phyloP scores from a whole-genome alignment of 2,797 vertebrate genomes.

The Micromesistius poutassou region DNA sequence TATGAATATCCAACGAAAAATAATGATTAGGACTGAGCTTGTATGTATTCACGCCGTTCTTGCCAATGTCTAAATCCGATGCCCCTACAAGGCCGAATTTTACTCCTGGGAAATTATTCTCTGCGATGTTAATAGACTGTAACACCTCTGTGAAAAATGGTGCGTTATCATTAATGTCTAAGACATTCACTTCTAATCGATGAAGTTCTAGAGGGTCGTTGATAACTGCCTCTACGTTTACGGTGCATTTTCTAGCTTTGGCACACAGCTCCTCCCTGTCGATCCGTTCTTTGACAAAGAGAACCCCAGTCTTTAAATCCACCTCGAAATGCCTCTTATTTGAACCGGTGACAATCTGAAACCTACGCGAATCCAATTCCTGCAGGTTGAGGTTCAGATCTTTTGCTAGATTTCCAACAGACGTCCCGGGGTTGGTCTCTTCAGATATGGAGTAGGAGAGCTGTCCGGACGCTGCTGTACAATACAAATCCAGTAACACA shows the following conservation, averaged over 20 bases:
- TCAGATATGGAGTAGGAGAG: conserved; percentile 70
- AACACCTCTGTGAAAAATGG: conserved; percentile 36
- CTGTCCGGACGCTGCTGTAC: conserved; percentile 55
- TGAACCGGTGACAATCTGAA: conserved; percentile 62
- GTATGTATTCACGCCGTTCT: conserved; percentile 30
- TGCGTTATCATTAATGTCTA: conserved; percentile 50
- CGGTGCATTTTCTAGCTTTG: conserved; percentile 50
- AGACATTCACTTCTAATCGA: conserved; percentile 47
- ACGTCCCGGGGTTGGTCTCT: conserved; percentile 68
- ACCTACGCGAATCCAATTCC: conserved; percentile 65
- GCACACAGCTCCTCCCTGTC: conserved; percentile 64
- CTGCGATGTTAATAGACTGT: conserved; percentile 45
- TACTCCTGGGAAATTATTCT: conserved; percentile 37
- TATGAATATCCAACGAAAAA: neutral
- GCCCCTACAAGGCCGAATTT: conserved; percentile 40
- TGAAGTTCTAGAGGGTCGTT: conserved; percentile 46
- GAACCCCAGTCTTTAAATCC: conserved; percentile 57
- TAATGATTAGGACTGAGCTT: neutral
- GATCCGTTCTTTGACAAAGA: conserved; percentile 58
- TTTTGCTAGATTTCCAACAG: conserved; percentile 72
- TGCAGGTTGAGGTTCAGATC: conserved; percentile 67
- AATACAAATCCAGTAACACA: conserved; percentile 42
- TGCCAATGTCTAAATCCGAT: conserved; percentile 51
- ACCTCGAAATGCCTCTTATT: conserved; percentile 60
- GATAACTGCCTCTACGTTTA: conserved; percentile 62